Conservation (phyloP, 2,113 vertebrate species). For the Zosterops lateralis region DNA sequence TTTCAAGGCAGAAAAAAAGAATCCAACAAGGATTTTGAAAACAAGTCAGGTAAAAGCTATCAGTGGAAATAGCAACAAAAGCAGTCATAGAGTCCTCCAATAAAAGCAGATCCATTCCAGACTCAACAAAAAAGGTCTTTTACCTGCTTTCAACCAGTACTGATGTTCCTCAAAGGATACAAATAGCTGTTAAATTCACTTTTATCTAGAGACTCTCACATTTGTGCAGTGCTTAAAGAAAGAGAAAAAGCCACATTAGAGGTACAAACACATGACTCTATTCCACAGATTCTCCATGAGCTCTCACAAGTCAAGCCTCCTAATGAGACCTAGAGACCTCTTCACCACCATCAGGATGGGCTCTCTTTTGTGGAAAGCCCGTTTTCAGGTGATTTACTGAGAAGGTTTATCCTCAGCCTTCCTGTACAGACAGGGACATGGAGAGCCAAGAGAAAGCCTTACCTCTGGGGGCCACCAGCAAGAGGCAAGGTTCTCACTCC, state of each 20-base stretch:
- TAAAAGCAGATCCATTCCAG: constrained; percentile 25
- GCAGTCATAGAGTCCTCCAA: neutral
- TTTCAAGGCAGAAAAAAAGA: neutral
- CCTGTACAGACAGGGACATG: neutral
- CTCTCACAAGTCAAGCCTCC: neutral
- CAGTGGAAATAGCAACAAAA: constrained; percentile 34
- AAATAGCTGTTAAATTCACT: constrained; percentile 26
- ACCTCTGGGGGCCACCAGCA: neutral
- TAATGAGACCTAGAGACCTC: neutral
- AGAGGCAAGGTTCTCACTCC: neutral
- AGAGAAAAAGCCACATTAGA: constrained; percentile 3
- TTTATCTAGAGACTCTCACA: neutral
- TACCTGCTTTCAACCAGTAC: constrained; percentile 10
- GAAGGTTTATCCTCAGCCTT: neutral
- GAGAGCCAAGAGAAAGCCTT: neutral
- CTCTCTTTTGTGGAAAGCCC: neutral
- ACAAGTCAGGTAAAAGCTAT: constrained; percentile 54
- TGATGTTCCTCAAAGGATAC: constrained; percentile 41
- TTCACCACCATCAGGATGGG: neutral
- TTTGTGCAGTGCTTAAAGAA: neutral
- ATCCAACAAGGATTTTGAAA: neutral
- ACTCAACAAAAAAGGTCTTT: constrained; percentile 23
- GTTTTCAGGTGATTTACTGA: neutral
- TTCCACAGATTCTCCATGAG: neutral
- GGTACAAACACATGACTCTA: neutral